phyloP scores from a whole-genome alignment of 2,797 vertebrate species.

The Anableps anableps region DNA sequence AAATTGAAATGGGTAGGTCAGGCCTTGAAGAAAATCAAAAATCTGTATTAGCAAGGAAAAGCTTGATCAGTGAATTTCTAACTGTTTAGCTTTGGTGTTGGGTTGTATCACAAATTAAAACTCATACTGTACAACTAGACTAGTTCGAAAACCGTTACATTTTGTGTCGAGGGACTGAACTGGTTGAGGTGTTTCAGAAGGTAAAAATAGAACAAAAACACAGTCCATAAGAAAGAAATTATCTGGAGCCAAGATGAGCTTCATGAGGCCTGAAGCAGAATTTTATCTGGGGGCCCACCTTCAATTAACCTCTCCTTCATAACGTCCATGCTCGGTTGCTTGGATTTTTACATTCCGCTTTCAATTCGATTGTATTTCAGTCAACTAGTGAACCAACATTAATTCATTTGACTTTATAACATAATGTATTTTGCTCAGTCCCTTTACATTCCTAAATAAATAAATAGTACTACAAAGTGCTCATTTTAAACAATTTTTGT shows the following conservation, averaged over 20 bases:
- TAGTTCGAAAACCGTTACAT: slow-evolving; percentile 53
- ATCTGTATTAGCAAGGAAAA: neutral
- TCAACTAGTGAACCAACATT: neutral
- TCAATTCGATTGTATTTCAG: neutral
- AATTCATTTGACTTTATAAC: neutral
- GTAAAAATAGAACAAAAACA: slow-evolving; percentile 30
- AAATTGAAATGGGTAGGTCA: no score
- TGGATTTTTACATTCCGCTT: neutral
- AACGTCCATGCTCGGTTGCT: neutral
- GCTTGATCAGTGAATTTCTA: neutral
- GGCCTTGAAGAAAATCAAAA: no score
- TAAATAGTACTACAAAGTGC: neutral
- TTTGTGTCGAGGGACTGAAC: slow-evolving; percentile 33
- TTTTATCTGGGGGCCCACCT: neutral
- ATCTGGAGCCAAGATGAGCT: slow-evolving; percentile 9
- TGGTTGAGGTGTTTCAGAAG: slow-evolving; percentile 33
- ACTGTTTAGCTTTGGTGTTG: slow-evolving; percentile 23
- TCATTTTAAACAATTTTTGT: neutral
- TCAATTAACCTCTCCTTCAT: neutral
- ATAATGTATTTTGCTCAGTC: neutral
- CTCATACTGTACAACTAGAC: slow-evolving; percentile 40
- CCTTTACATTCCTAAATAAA: neutral
- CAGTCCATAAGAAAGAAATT: slow-evolving; percentile 32
- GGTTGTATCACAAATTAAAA: slow-evolving; percentile 52
- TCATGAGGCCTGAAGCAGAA: neutral